phyloP scores from a whole-genome alignment of 2,888 invertebrate genomes.

The Aphidius colemani region DNA sequence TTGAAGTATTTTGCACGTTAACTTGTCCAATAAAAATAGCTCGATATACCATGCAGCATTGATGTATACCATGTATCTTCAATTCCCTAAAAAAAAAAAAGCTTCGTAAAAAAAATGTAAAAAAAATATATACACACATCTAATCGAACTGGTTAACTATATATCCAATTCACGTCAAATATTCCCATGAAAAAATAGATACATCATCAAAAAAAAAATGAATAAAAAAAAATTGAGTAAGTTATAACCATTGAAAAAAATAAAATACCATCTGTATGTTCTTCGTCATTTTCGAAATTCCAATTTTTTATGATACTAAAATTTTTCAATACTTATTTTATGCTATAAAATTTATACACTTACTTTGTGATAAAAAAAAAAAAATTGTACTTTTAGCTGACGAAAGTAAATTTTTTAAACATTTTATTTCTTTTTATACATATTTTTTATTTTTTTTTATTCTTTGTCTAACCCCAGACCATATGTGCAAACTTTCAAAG shows the following conservation, averaged over 20 bases:
- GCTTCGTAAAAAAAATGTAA: conserved; percentile 1
- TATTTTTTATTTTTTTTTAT: too few species aligned
- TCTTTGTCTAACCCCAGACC: too few species aligned
- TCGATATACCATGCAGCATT: background rate
- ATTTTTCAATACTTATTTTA: too few species aligned
- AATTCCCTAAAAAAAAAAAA: background rate
- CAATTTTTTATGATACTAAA: conserved; percentile 28
- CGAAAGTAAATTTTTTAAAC: too few species aligned
- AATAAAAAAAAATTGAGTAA: conserved; percentile 21
- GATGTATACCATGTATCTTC: background rate
- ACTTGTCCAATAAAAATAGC: background rate
- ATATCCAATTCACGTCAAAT: conserved; percentile 35
- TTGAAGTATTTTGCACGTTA: background rate
- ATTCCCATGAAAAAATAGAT: conserved; percentile 32
- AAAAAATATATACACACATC: background rate
- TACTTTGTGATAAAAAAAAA: too few species aligned
- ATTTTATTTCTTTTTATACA: too few species aligned
- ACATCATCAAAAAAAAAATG: background rate
- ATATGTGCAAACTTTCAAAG: too few species aligned
- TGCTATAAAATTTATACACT: too few species aligned
- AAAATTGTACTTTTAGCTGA: too few species aligned
- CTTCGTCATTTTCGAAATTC: conserved; percentile 23
- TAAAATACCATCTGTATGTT: conserved; percentile 27
- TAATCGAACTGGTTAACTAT: conserved; percentile 32
- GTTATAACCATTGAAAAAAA: background rate